A percentile compares a stretch with the other conserved stretches of the same genome.
These are phyloP conservation scores for Dynastes tityus DNA, from an alignment of 2,888 invertebrate species.

Conservation along the genomic window DNA sequence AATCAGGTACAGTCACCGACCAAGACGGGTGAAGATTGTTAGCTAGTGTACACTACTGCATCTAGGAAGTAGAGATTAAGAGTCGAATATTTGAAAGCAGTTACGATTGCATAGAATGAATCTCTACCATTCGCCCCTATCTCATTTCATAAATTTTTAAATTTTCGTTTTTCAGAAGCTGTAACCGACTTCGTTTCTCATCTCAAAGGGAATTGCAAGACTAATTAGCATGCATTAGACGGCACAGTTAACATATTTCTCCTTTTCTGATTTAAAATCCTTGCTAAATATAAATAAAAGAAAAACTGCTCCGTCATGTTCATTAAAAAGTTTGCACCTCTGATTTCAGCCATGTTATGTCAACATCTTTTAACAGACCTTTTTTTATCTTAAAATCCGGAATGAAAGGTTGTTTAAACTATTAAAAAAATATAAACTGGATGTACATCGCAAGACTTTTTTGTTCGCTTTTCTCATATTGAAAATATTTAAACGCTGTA, in stretches of 20 bases:
- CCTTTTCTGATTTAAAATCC: neutral
- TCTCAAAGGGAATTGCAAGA: slow-evolving; percentile 13
- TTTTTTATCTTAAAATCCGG: too few relatives aligned
- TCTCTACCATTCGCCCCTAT: neutral
- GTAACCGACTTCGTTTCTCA: slow-evolving; percentile 35
- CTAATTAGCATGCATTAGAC: slow-evolving; percentile 14
- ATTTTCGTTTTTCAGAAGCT: slow-evolving; percentile 18
- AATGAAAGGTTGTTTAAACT: too few relatives aligned
- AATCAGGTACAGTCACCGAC: slow-evolving; percentile 49
- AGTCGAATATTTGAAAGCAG: slow-evolving; percentile 57
- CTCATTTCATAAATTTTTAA: slow-evolving; percentile 2
- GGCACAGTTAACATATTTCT: neutral
- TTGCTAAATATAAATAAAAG: slow-evolving; percentile 9
- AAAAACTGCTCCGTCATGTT: neutral
- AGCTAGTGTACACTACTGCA: slow-evolving; percentile 50
- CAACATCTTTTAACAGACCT: too few relatives aligned
- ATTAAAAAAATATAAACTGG: too few relatives aligned
- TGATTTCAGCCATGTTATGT: too few relatives aligned
- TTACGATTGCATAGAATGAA: slow-evolving; percentile 15
- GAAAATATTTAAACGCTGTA: too few relatives aligned
- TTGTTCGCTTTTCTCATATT: too few relatives aligned
- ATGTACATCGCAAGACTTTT: too few relatives aligned
- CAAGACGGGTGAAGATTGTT: slow-evolving; percentile 17
- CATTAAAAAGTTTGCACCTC: slow-evolving; percentile 9
- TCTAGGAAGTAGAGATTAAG: slow-evolving; percentile 63